Conservation (phyloP, 2,113 vertebrate species). For the Mus pahari region DNA sequence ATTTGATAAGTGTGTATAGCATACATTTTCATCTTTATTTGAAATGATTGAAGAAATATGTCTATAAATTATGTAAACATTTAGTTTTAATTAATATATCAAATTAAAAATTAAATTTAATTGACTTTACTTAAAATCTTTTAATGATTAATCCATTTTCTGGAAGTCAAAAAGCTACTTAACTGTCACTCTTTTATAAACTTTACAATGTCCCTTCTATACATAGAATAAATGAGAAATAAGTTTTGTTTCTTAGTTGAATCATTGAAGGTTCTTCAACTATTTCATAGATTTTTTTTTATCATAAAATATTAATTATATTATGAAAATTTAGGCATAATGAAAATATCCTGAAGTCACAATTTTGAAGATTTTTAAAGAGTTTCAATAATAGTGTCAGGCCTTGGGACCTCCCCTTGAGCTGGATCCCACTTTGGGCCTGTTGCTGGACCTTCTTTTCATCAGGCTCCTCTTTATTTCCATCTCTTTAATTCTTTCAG, state of each 20-base stretch:
- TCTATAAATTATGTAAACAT: not conserved
- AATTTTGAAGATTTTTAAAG: not conserved
- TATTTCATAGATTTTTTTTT: not conserved
- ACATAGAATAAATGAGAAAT: not conserved
- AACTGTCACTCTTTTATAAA: not conserved
- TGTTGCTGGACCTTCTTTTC: too few species aligned
- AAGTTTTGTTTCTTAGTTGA: not conserved
- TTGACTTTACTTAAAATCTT: not conserved
- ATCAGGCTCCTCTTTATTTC: too few species aligned
- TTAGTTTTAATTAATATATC: not conserved
- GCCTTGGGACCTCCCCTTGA: too few species aligned
- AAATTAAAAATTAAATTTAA: not conserved
- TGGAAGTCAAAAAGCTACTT: not conserved
- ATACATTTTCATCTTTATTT: not conserved
- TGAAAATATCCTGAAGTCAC: not conserved
- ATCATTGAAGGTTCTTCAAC: not conserved
- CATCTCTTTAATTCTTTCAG: too few species aligned
- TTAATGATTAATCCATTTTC: not conserved
- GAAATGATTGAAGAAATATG: not conserved
- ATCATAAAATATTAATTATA: not conserved
- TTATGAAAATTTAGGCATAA: not conserved
- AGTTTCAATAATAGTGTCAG: too few species aligned
- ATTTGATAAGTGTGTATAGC: too few species aligned
- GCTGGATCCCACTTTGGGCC: too few species aligned
- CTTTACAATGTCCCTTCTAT: fast-evolving